Evolutionary conservation across 2,797 vertebrate genomes (phyloP).

Genomic region (Premnoplex brunnescens): DNA sequence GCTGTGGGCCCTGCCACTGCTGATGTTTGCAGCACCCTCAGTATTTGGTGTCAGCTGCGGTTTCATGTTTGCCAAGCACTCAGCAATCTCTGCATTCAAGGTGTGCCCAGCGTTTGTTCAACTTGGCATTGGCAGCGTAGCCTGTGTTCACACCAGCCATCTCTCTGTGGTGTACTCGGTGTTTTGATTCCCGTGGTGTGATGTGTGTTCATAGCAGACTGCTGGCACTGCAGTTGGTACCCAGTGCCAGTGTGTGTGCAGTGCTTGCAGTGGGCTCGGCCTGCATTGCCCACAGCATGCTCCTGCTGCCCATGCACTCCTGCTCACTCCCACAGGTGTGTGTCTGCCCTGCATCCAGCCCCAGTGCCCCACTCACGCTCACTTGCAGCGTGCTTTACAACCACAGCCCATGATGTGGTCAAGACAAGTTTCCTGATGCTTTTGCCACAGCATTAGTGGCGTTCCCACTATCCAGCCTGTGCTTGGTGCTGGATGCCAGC

Average conservation of each 20-base stretch:
- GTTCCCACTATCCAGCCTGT: neutral
- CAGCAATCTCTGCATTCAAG: neutral
- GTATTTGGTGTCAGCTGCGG: neutral
- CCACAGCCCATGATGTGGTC: neutral
- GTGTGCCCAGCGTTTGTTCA: neutral
- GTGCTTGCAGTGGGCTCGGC: neutral
- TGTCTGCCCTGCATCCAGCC: neutral
- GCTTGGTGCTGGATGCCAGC: neutral
- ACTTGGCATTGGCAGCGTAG: neutral
- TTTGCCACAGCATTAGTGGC: neutral
- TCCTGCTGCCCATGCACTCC: fast-evolving
- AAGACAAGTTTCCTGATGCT: neutral
- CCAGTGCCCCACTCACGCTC: fast-evolving
- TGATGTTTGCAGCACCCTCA: neutral
- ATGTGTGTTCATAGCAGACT: neutral
- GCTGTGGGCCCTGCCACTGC: fast-evolving
- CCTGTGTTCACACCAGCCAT: fast-evolving
- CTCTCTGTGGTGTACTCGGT: fast-evolving
- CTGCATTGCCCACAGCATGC: fast-evolving
- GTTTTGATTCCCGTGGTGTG: neutral
- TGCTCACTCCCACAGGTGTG: fast-evolving
- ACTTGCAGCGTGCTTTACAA: fast-evolving
- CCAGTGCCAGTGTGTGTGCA: neutral
- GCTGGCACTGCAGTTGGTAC: neutral
- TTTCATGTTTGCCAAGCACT: neutral